These are phyloP conservation scores for Elephantulus edwardii DNA, from an alignment of 2,113 vertebrate genomes.

Conservation along the genomic window DNA sequence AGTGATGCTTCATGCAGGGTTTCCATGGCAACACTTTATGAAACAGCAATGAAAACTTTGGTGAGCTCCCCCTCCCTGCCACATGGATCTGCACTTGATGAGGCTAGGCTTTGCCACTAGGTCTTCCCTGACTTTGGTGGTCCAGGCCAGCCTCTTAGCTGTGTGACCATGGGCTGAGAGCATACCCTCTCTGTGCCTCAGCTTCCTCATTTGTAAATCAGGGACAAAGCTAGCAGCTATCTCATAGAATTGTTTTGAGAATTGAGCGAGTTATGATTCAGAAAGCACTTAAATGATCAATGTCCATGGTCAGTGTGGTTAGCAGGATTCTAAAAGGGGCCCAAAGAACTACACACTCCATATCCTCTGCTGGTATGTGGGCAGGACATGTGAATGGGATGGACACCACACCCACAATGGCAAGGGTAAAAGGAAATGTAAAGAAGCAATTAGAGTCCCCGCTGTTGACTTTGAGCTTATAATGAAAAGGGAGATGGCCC, in stretches of 20 bases:
- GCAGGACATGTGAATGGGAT: background rate
- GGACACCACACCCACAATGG: background rate
- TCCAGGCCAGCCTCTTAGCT: background rate
- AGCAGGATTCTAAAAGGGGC: background rate
- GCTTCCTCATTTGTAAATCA: background rate
- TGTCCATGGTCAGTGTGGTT: background rate
- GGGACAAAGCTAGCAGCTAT: background rate
- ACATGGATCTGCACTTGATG: background rate
- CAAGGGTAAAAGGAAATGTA: background rate
- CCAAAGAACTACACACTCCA: background rate
- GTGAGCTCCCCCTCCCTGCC: background rate
- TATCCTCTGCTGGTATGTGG: background rate
- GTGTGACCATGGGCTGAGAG: background rate
- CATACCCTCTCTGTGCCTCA: background rate
- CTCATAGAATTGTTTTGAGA: background rate
- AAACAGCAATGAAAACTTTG: slow-evolving; percentile 55
- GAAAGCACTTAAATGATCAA: background rate
- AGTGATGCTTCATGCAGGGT: slow-evolving; percentile 69
- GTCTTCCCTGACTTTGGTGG: background rate
- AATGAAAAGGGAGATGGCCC: background rate
- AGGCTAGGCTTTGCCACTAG: background rate
- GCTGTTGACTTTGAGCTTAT: background rate
- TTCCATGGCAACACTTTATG: slow-evolving; percentile 79
- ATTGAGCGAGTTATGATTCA: background rate
- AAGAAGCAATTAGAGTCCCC: background rate